Evolutionary conservation across 1,140 invertebrate genomes (phyloP).

Genomic region (Micrasema longulum): DNA sequence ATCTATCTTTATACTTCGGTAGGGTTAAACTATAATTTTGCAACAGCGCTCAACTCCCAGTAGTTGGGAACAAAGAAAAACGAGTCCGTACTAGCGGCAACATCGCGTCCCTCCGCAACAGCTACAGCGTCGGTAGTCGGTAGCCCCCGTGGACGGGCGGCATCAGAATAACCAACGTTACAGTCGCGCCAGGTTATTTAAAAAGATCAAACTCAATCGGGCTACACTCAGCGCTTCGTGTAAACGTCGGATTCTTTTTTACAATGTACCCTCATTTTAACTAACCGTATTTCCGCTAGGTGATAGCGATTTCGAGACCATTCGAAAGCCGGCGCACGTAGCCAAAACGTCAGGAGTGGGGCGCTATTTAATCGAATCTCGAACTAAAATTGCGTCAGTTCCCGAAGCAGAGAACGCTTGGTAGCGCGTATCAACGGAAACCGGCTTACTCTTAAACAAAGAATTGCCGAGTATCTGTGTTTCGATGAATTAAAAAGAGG

Average conservation of each 20-base stretch:
- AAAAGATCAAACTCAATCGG: not conserved
- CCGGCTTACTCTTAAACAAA: constrained; percentile 38
- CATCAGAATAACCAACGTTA: constrained; percentile 8
- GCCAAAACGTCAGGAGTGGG: constrained; percentile 44
- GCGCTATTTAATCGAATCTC: constrained; percentile 42
- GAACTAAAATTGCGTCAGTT: constrained; percentile 50
- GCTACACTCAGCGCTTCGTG: not conserved
- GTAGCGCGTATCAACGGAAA: constrained; percentile 13
- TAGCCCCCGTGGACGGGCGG: not conserved
- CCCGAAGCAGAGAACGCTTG: constrained; percentile 24
- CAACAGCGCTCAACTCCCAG: constrained; percentile 42
- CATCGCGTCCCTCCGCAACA: constrained; percentile 39
- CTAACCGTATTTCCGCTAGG: constrained; percentile 7
- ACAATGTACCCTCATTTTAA: constrained; percentile 3
- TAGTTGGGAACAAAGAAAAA: constrained; percentile 51
- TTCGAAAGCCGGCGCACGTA: constrained; percentile 43
- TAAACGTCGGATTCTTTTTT: not conserved
- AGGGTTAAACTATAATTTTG: constrained; percentile 35
- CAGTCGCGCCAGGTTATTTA: not conserved
- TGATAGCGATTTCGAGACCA: constrained; percentile 14
- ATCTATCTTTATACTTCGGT: too few relatives aligned
- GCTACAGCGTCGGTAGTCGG: constrained; percentile 7
- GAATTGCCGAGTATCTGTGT: constrained; percentile 40
- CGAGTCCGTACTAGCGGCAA: constrained; percentile 37
- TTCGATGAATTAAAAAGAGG: constrained; percentile 35